Evolutionary conservation across 2,888 invertebrate species (phyloP), one percentile per base, ranked within the genome.

Genomic region (Brachylomia viminalis): DNA sequence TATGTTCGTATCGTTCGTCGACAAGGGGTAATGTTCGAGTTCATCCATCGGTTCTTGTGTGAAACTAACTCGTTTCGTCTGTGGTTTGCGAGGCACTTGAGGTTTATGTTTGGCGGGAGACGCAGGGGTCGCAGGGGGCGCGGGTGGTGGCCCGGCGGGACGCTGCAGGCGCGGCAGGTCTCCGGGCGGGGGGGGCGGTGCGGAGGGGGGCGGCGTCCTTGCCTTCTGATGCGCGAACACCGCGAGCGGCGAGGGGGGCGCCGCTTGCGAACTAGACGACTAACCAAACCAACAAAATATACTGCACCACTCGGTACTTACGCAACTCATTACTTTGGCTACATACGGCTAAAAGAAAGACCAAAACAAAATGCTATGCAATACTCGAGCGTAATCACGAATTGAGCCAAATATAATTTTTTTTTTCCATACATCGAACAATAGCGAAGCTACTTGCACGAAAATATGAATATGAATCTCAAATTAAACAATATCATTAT

Each of bases 21-120:
- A 81, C 77, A 84, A 85, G 77, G 89, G 82, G 83, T 89, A 88
- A 89, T 81, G 89, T 85, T 93, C 91, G 84, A 89, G 87, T 86
- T 92, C 92, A 86, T 93, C 91, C 86, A 90, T 89, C 79, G 92
- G 88, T 79, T 95, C 95, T 90, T 92, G 91, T 78, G 92, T 95
- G 94, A 96, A 96, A 96, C 96, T 96, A 95, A 96, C 96, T 96
- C 96, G 95, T 90, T 96, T 96, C 90, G 91, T 92, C 84, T 94
- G 95, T 86, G 96, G 96, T 93, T 96, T 96, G 87, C 95, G 95
- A 73, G 96, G 95, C 91, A 96, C 95, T 94, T 93, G 95, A 82
- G 95, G 96, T 92, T 95, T 95, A 91, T 91, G 94, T 94, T 93
- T 94, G 91, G 79, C 86, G 49, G 93, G 94, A 80, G 94, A 92